phyloP scores from a whole-genome alignment of 2,113 vertebrate species.

The Mungos mungo region DNA sequence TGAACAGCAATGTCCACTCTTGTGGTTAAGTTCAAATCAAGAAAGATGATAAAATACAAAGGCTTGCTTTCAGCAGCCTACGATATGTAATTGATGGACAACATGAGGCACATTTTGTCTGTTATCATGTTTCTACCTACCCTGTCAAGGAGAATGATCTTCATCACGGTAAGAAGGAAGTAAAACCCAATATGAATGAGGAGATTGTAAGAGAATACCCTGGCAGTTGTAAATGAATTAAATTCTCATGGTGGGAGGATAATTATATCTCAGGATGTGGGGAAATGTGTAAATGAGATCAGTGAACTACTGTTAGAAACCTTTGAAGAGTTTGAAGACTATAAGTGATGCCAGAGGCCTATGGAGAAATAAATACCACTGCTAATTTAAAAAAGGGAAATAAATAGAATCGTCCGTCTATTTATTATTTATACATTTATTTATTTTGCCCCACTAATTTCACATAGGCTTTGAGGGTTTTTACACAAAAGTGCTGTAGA shows the following conservation, averaged over 20 bases:
- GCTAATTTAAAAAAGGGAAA: conserved; percentile 25
- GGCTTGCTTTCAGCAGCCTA: background rate
- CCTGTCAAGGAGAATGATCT: conserved; percentile 27
- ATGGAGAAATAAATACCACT: conserved; percentile 48
- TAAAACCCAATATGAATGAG: conserved; percentile 11
- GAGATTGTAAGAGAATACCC: conserved; percentile 21
- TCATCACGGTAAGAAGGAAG: conserved; percentile 2
- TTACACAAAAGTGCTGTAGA: background rate
- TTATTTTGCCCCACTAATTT: conserved; percentile 19
- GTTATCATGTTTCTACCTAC: background rate
- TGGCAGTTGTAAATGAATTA: conserved; percentile 59
- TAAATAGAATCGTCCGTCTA: background rate
- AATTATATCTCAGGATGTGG: conserved; percentile 55
- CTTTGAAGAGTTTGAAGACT: conserved; percentile 61
- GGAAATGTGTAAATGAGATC: conserved; percentile 74
- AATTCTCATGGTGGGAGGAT: conserved; percentile 63
- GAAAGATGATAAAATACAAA: background rate
- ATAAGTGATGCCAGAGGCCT: conserved; percentile 47
- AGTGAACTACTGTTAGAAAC: conserved; percentile 53
- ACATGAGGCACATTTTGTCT: background rate
- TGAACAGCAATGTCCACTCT: background rate
- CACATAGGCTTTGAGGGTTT: background rate
- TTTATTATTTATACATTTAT: conserved; percentile 42
- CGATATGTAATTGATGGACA: background rate
- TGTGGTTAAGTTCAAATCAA: background rate